Evolutionary conservation across 2,113 vertebrate species (phyloP), one percentile per base, ranked within the genome.

Genomic region (Tyrannus savana): DNA sequence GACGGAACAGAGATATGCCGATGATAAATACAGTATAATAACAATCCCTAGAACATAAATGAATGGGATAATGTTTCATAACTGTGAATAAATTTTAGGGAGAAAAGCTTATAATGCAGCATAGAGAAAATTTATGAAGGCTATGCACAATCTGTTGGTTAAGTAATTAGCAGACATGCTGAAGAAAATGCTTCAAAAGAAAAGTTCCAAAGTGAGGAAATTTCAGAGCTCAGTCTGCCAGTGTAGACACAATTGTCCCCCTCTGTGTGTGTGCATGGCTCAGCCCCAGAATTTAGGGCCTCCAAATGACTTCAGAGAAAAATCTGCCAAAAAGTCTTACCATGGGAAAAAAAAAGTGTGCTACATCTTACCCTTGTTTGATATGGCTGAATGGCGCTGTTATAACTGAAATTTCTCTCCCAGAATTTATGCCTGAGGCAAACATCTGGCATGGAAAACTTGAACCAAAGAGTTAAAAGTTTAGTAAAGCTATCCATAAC

Each of bases 361-460:
- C 50, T 64, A 39, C 35, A n/a, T 46, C 80, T 89, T 60, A 89
- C n/a, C 44, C 49, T 69, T 73, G 66, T 89, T 82, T 58, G 69
- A 63, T 68, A 78, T 7, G 47, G 80, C 53, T 87, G 80, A 89
- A 89, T 37, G 35, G 41, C 75, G n/a, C 44, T 64, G 30, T 30
- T 82, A 52, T 49, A 66, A 91, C 66, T 75, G 53, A 91, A 89
- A 64, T 78, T 87, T 89, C 12, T 64, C 64, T 44, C 16, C 13
- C 42, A 68, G 64, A 89, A 78, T 42, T 84, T 56, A 75, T 21
- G 89, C 81, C 93, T 19, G 28, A 95, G 74, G 84, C 66, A 79
- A 84, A 95, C 69, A 87, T 68, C 77, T 91, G 74, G 52, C 37
- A 62, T 5, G 44, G 64, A 67, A 94, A 96, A 93, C 68, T 77